phyloP scores from a whole-genome alignment of 1,140 invertebrate species.

The Halotydeus destructor region DNA sequence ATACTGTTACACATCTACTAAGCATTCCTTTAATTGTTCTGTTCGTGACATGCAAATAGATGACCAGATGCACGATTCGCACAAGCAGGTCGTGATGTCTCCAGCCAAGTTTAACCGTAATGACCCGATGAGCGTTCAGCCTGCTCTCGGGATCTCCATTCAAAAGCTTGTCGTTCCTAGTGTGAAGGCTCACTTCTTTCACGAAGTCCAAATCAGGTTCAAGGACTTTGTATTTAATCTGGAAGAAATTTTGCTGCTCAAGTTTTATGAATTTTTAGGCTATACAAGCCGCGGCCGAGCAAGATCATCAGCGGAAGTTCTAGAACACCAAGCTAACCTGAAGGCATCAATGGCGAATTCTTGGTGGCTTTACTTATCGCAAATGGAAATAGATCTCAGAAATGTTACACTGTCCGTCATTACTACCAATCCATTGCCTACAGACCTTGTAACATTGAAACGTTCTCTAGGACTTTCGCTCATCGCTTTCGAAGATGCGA shows the following conservation, averaged over 20 bases:
- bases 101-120: conserved; percentile 28
- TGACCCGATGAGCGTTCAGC: conserved; percentile 22
- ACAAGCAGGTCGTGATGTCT: conserved; percentile 58
- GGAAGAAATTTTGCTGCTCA: conserved; percentile 68
- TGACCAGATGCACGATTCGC: conserved; percentile 69
- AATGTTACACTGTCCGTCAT: conserved; percentile 57
- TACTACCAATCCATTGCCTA: conserved; percentile 54
- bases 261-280: conserved; percentile 46
- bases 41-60: conserved; percentile 66
- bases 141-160: conserved; percentile 27
- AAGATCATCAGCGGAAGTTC: too few species aligned
- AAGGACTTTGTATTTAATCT: conserved; percentile 63
- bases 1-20: conserved; percentile 31
- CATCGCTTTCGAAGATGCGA: conserved; percentile 88
- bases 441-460: conserved; percentile 55
- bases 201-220: conserved; percentile 56
- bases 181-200: conserved; percentile 47
- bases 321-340: too few species aligned
- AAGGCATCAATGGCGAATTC: conserved; percentile 6
- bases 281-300: conserved; percentile 36
- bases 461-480: conserved; percentile 61
- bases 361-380: conserved; percentile 14
- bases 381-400: conserved; percentile 13
- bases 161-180: conserved; percentile 38
- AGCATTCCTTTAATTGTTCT: conserved; percentile 43